Evolutionary conservation across 1,140 invertebrate species (phyloP), one percentile per base, ranked within the genome.

Genomic region (Aphaenogaster floridana): DNA sequence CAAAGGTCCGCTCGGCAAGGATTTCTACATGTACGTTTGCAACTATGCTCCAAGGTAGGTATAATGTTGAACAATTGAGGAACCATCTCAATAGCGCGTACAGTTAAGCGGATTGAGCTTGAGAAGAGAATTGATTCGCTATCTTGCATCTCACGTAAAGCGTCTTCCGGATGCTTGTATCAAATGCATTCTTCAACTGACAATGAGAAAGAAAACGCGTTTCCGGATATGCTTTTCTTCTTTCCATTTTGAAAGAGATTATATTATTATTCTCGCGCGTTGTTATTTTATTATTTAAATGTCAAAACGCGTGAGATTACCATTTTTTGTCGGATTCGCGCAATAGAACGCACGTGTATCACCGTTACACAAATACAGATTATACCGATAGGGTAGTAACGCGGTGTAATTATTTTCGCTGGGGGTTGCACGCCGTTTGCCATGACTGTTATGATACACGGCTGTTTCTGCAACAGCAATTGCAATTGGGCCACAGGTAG

Each of bases 1-100:
- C n/a, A 86, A 93, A 50, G 96, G 96, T 86, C 96, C 96, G 34
- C 96, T 96, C 90, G 96, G 96, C 59, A 95, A 95, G 77, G 96
- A 96, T 4, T 98, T 97, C 94, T 98, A 96, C 94, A 98, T 97
- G 94, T 98, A 98, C 93, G 97, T 98, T n/a, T 98, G 98, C 94
- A 98, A 98, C 95, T 98, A 98, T 94, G 98, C 98, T 94, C 98
- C 98, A 2, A 97, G 96, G 98, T 98, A 96, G 97, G 97, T 96
- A 45, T 15, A 45, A 61, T 15, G 17, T 39, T 13, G 48, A 71
- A 63, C 9, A 11, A 71, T 57, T 4, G 28, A 48, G 39, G 39
- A 48, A 50, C 42, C 1, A 13, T 54, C 64, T 42, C 15, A 34
- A 36, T 15, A 42, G 21, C 36, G 50, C 17, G 54, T 34, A 34